Base-by-base conservation (phyloP, 2,113 vertebrate species). In the Lophius piscatorius region DNA sequence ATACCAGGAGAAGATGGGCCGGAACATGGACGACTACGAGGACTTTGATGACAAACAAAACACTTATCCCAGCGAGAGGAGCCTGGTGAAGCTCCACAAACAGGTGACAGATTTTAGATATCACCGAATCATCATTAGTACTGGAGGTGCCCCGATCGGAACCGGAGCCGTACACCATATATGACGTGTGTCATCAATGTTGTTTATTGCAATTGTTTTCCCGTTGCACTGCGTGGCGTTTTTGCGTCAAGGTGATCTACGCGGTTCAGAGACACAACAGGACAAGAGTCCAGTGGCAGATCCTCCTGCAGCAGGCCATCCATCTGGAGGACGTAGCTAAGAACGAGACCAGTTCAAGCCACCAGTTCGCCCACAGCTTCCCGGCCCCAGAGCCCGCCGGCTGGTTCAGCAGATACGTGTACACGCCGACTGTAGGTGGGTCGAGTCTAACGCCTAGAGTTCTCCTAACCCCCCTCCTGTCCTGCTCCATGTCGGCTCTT, bases 21-120 rank as follows among this genome's bases (percentile, higher is more conserved):
- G 96, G 46, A 99, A 98, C 85, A 97, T 99, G 95, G 97, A 99
- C 31, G 96, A 98, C 84, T 98, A 96, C 70, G 97, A 99, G 90
- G 97, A 99, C 87, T 99, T 98, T 91, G 95, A 98, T 60, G 96
- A 98, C 87, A 95, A 95, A 63, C 93, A 92, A 63, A 96, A 94
- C 88, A 91, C 85, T 1, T 97, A 96, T 29, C 96, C 97, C 33
- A 96, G 91, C 62, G 97, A 98, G 88, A 95, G 94, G 88, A 96
- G 86, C 63, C 83, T 99, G 66, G 95, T 94, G 45, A 98, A 98
- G 80, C 93, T 98, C 38, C 97, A 99, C 54, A 99, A 98, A 48
- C 97, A 97, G 94, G 96, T 97, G 88, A 38, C 14, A 38, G 36
- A 38, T 13, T 20, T 44, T 23, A 22, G 4, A 2, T 10, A 10